Evolutionary conservation across 2,888 invertebrate species (phyloP), one percentile per base, ranked within the genome.

Genomic region (Megalurothrips usitatus): DNA sequence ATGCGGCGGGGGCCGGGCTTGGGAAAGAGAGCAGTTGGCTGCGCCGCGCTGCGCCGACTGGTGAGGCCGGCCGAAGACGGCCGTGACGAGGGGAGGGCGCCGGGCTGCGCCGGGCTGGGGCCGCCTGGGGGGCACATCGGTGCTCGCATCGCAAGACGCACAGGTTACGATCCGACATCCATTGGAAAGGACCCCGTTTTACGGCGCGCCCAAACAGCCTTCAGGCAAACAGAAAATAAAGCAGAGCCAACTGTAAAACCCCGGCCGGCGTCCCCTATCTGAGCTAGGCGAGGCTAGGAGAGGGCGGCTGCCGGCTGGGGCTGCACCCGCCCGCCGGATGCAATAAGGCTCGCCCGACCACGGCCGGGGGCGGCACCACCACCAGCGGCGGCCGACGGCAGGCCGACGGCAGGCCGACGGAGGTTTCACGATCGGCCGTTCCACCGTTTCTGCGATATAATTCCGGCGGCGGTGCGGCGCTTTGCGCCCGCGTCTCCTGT

Each of bases 201-300:
- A 75, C 68, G 68, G 68, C 68, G 3, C 68, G 26, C 68, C 68
- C 68, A 26, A 75, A 75, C 68, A 75, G 68, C 68, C 23, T 75
- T 75, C 68, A 75, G 68, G 68, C 68, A 75, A 75, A 75, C 68
- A 75, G 68, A 75, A 75, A 75, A 75, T 75, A 75, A 75, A 75
- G 68, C 68, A 75, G 68, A 75, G 68, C 68, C 68, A 43, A 75
- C 68, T 75, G 68, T 75, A 75, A 75, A 75, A 23, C 68, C 68
- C n/a, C 23, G 12, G 23, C 68, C 68, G 8, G 26, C 23, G 23
- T 8, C 58, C 17, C 58, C 58, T 52, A 17, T 43, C 34, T 43
- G 6, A 6, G 34, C 34, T 43, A 43, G 34, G 34, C 34, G 34
- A 6, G 34, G 34, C 34, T 43, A 43, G 34, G 34, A 2, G 34